These are phyloP conservation scores for Ganaspis sp. DNA, from an alignment of 1,140 invertebrate genomes.

Conservation along the genomic window DNA sequence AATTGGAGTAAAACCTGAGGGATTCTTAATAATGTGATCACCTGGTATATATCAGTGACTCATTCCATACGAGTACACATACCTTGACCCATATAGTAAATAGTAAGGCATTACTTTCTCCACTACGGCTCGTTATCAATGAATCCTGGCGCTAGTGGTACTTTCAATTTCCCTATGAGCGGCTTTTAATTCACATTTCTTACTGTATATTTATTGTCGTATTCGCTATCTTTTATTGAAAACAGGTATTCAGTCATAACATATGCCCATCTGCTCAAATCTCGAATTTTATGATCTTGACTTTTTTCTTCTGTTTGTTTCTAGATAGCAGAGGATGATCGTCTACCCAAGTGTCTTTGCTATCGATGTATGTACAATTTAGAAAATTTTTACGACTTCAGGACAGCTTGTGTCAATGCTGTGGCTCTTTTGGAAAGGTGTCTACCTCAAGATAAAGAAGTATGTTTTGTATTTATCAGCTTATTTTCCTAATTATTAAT, in stretches of 20 bases:
- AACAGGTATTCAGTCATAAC: not conserved
- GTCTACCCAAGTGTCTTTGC: conserved; percentile 76
- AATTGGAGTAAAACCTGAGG: not conserved
- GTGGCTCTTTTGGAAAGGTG: conserved; percentile 70
- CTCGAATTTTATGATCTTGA: not conserved
- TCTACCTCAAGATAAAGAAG: conserved; percentile 61
- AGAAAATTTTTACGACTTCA: conserved; percentile 78
- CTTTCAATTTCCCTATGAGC: conserved; percentile 54
- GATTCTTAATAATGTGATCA: conserved; percentile 12
- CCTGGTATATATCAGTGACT: conserved; percentile 37
- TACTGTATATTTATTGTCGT: not conserved
- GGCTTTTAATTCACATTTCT: conserved; percentile 4
- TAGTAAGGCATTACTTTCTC: conserved; percentile 57
- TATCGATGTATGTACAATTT: conserved; percentile 77
- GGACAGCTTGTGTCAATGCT: conserved; percentile 76
- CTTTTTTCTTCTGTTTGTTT: conserved; percentile 48
- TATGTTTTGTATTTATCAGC: conserved; percentile 45
- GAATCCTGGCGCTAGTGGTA: conserved; percentile 49
- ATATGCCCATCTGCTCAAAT: not conserved
- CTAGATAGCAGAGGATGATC: conserved; percentile 75
- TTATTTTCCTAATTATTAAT: conserved; percentile 7
- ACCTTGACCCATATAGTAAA: conserved; percentile 65
- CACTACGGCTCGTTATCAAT: conserved; percentile 57
- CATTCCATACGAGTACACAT: conserved; percentile 40
- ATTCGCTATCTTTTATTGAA: not conserved